These are phyloP conservation scores for Tribolium freemani DNA, from an alignment of 2,888 invertebrate genomes.

Conservation along the genomic window DNA sequence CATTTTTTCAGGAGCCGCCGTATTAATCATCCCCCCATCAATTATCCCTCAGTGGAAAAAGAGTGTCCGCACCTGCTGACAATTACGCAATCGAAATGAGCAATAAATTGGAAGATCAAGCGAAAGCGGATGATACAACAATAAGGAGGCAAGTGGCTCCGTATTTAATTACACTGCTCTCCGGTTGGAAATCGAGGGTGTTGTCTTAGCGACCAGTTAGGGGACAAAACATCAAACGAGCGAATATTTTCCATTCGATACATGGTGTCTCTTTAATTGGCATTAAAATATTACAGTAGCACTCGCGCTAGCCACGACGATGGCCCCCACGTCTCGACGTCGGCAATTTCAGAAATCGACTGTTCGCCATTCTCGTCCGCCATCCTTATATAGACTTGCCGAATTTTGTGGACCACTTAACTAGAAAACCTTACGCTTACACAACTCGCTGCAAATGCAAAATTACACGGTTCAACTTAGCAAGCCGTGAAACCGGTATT, in stretches of 20 bases:
- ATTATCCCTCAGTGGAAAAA: not conserved
- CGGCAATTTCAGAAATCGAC: constrained; percentile 54
- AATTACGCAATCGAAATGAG: constrained; percentile 48
- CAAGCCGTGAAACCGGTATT: constrained; percentile 72
- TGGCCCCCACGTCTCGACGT: constrained; percentile 40
- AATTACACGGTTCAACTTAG: constrained; percentile 74
- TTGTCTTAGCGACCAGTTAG: constrained; percentile 52
- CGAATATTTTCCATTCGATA: constrained; percentile 18
- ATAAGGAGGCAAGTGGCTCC: constrained; percentile 51
- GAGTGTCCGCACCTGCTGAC: constrained; percentile 24
- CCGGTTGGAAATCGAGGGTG: constrained; percentile 47
- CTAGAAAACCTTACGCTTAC: constrained; percentile 74
- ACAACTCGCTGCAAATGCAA: constrained; percentile 71
- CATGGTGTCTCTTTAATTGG: constrained; percentile 16
- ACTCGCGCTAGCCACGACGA: constrained; percentile 6
- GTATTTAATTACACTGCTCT: constrained; percentile 53
- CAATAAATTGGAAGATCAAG: constrained; percentile 54
- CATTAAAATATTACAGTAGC: constrained; percentile 35
- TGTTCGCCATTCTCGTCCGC: constrained; percentile 58
- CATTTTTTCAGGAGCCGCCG: too few relatives aligned
- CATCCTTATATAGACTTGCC: constrained; percentile 73
- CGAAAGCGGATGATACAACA: constrained; percentile 48
- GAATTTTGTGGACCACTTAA: constrained; percentile 76
- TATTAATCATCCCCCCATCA: too few relatives aligned
- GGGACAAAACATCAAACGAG: constrained; percentile 39